phyloP scores from a whole-genome alignment of 2,113 vertebrate species.

The Pithys albifrons region DNA sequence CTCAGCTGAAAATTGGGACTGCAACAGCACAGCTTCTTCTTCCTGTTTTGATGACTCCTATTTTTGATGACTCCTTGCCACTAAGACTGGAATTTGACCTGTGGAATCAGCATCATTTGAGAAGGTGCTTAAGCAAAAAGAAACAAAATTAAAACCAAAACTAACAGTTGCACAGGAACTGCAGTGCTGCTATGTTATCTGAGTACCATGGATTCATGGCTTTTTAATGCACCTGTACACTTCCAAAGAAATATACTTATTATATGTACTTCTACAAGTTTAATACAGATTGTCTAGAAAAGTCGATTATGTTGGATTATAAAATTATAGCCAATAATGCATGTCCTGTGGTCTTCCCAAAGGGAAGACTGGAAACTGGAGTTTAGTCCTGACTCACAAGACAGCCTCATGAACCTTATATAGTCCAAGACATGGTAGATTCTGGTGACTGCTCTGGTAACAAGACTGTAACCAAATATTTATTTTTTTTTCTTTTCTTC shows the following conservation, averaged over 20 bases:
- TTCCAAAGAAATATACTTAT: not conserved
- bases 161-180: not conserved
- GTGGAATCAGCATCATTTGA: not conserved
- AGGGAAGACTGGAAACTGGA: not conserved
- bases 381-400: not conserved
- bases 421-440: not conserved
- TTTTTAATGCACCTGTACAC: not conserved
- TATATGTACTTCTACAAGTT: not conserved
- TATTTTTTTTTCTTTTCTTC: not conserved
- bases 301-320: not conserved
- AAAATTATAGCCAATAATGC: not conserved
- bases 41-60: not conserved
- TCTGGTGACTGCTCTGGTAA: not conserved
- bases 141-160: not conserved
- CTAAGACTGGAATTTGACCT: not conserved
- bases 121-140: not conserved
- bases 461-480: not conserved
- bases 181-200: not conserved
- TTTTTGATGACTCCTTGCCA: not conserved
- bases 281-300: not conserved
- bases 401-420: not conserved
- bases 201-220: rapidly evolving
- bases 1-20: not conserved
- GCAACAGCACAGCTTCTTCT: not conserved
- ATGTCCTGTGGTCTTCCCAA: not conserved